Percentiles rank a stretch among this genome's conserved stretches.
phyloP scores from a whole-genome alignment of 2,797 vertebrate genomes.

The Moxostoma hubbsi region DNA sequence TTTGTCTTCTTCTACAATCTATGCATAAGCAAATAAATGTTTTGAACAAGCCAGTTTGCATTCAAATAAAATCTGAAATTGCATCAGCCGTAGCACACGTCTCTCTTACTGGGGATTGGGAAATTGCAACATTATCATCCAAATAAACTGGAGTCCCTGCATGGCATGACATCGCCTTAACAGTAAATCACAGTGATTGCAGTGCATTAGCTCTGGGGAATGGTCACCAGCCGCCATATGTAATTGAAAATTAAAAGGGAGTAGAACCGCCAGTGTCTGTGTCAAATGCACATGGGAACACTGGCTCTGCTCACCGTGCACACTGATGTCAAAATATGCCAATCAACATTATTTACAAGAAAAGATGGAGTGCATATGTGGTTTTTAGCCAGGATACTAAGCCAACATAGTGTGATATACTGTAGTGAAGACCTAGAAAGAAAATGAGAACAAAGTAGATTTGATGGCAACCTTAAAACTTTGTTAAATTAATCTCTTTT shows the following conservation, averaged over 20 bases:
- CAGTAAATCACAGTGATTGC: slow-evolving; percentile 68
- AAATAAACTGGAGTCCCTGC: slow-evolving; percentile 29
- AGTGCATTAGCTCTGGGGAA: slow-evolving; percentile 65
- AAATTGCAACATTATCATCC: neutral
- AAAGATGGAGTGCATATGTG: neutral
- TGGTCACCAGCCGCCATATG: slow-evolving; percentile 66
- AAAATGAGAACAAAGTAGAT: neutral
- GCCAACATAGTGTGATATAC: neutral
- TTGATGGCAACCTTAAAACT: neutral
- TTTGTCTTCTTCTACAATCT: neutral
- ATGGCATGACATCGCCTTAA: slow-evolving; percentile 36
- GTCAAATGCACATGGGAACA: neutral
- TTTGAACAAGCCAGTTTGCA: slow-evolving; percentile 4
- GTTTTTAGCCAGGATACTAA: neutral
- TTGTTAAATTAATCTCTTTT: slow-evolving; percentile 2
- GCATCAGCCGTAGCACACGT: neutral
- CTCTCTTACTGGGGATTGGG: neutral
- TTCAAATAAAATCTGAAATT: neutral
- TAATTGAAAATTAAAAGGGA: slow-evolving; percentile 68
- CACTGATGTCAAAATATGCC: neutral
- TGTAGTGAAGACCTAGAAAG: neutral
- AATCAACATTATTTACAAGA: neutral
- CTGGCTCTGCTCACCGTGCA: neutral
- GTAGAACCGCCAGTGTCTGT: slow-evolving; percentile 53
- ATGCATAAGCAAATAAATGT: neutral